phyloP scores from a whole-genome alignment of 2,797 vertebrate genomes.

The Brotula barbata region DNA sequence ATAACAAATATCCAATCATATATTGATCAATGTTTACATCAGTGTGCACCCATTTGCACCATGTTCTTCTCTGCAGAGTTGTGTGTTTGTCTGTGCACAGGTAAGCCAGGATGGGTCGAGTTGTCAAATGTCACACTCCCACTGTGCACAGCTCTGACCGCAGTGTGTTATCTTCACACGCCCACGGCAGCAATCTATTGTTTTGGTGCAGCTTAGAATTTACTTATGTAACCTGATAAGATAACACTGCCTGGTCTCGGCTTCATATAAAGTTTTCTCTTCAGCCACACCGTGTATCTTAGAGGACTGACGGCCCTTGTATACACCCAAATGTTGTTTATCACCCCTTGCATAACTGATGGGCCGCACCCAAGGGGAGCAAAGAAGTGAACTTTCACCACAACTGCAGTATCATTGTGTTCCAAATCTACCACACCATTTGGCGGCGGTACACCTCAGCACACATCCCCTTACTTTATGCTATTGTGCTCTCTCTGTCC shows the following conservation, averaged over 20 bases:
- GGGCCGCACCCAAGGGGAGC: neutral
- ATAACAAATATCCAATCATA: no score
- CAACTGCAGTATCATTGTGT: neutral
- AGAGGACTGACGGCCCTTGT: no score
- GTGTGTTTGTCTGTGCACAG: no score
- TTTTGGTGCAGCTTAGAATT: conserved; percentile 46
- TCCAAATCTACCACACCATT: neutral
- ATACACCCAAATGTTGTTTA: neutral
- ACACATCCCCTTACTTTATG: conserved; percentile 52
- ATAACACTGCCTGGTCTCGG: conserved; percentile 25
- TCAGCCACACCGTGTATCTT: neutral
- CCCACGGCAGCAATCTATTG: conserved; percentile 45
- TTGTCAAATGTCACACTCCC: conserved; percentile 20
- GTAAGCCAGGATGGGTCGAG: conserved; percentile 3
- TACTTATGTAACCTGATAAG: conserved; percentile 47
- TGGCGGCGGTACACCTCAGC: conserved; percentile 40
- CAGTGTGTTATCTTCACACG: conserved; percentile 30
- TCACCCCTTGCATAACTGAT: neutral
- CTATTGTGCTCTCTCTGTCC: conserved; percentile 21
- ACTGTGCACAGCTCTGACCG: conserved; percentile 31
- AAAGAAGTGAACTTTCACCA: conserved; percentile 2
- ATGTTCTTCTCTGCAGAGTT: no score
- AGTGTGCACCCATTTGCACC: no score
- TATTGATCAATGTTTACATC: no score
- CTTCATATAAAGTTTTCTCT: conserved; percentile 20